Evolutionary conservation across 2,113 vertebrate genomes (phyloP).

Genomic region (Percopsis transmontana): DNA sequence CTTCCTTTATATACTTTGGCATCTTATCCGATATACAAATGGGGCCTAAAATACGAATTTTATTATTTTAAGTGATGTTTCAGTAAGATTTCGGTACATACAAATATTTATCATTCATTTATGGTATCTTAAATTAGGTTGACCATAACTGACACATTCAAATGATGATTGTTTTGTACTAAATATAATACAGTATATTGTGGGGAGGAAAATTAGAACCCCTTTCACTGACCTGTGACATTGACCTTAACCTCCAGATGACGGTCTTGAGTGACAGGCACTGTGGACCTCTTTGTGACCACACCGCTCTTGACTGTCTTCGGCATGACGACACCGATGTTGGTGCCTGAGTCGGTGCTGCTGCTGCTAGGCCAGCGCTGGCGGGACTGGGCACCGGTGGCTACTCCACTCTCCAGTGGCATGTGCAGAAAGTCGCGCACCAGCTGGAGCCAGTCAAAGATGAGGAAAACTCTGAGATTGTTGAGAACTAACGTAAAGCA

Average conservation of each 20-base stretch:
- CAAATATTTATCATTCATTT: no score
- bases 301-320: slow-evolving; percentile 94
- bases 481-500: slow-evolving; percentile 96
- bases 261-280: slow-evolving; percentile 82
- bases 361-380: slow-evolving; percentile 67
- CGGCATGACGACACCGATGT: slow-evolving; percentile 78
- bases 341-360: slow-evolving; percentile 54
- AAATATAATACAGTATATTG: no score
- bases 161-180: no score
- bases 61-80: no score
- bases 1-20: no score
- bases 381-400: slow-evolving; percentile 1
- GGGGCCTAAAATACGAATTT: no score
- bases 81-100: no score
- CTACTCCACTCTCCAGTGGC: slow-evolving; percentile 71
- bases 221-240: slow-evolving; percentile 84
- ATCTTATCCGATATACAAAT: no score
- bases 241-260: slow-evolving; percentile 94
- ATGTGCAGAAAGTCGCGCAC: slow-evolving; percentile 87
- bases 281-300: slow-evolving; percentile 92
- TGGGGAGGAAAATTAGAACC: not conserved
- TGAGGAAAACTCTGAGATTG: slow-evolving; percentile 93
- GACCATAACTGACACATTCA: no score
- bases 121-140: no score
- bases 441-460: slow-evolving; percentile 94